A percentile compares a stretch with the other conserved stretches of the same genome.
These are phyloP conservation scores for Chaetodon auriga DNA, from an alignment of 2,113 vertebrate species.

Conservation along the genomic window DNA sequence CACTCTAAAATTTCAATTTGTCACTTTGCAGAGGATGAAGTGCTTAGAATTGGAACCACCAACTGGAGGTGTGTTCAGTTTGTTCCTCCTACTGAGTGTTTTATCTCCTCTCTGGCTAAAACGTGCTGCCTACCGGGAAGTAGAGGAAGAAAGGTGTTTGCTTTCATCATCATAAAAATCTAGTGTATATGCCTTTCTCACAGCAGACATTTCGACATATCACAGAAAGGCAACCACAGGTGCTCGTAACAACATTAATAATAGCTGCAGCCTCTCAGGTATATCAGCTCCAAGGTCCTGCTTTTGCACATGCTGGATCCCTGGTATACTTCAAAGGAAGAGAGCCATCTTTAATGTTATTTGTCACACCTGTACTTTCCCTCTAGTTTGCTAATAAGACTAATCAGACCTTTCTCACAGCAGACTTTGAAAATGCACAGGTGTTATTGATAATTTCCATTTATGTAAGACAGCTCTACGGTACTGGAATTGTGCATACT, in stretches of 20 bases:
- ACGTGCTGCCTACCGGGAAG: background rate
- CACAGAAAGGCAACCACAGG: background rate
- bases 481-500: background rate
- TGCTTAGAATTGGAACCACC: background rate
- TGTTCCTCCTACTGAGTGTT: background rate
- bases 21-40: too few relatives aligned
- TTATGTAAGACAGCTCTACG: background rate
- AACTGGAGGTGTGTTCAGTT: background rate
- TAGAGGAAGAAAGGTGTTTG: background rate
- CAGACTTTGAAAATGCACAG: too few relatives aligned
- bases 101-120: background rate
- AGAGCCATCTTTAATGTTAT: background rate
- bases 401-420: too few relatives aligned
- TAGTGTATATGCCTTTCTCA: background rate
- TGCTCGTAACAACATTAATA: background rate
- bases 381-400: too few relatives aligned
- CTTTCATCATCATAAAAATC: conserved; percentile 1
- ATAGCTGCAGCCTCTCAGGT: background rate
- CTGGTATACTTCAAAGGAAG: background rate
- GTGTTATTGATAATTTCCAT: too few relatives aligned
- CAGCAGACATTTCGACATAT: background rate
- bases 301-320: background rate
- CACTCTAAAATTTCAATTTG: background rate
- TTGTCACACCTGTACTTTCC: too few relatives aligned
- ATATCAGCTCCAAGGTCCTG: background rate